Evolutionary conservation across 2,888 invertebrate genomes (phyloP).

Genomic region (Drosophila tanythrix): DNA sequence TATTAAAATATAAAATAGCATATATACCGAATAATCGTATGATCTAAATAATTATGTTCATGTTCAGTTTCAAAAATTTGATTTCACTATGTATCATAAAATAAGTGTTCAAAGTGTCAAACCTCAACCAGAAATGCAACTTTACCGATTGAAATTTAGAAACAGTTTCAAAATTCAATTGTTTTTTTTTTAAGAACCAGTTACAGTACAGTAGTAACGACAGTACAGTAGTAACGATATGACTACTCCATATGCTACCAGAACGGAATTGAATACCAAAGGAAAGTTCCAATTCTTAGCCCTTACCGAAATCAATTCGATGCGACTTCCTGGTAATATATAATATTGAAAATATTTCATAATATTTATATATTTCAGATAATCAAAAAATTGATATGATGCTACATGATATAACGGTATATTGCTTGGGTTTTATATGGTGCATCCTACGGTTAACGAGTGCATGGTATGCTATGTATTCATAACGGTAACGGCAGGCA

Average conservation of each 20-base stretch:
- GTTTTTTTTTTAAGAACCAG: neutral
- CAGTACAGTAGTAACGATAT: neutral
- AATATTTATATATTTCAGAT: neutral
- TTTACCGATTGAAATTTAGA: neutral
- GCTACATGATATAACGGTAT: neutral
- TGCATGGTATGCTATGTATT: slow-evolving; percentile 28
- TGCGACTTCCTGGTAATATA: neutral
- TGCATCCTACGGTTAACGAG: slow-evolving; percentile 28
- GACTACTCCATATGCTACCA: neutral
- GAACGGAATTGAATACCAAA: neutral
- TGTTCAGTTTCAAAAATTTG: neutral
- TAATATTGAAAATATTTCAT: neutral
- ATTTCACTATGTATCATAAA: neutral
- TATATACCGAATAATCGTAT: neutral
- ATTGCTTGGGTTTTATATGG: slow-evolving; percentile 13
- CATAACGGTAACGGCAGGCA: slow-evolving; percentile 16
- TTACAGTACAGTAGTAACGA: no score
- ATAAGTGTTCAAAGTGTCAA: neutral
- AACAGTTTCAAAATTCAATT: neutral
- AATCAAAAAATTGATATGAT: neutral
- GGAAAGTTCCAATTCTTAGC: neutral
- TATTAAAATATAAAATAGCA: neutral
- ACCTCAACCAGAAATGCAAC: no score
- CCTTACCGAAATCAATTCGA: neutral
- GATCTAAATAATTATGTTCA: neutral